Conservation (phyloP, 2,113 vertebrate species). For the Nymphicus hollandicus region DNA sequence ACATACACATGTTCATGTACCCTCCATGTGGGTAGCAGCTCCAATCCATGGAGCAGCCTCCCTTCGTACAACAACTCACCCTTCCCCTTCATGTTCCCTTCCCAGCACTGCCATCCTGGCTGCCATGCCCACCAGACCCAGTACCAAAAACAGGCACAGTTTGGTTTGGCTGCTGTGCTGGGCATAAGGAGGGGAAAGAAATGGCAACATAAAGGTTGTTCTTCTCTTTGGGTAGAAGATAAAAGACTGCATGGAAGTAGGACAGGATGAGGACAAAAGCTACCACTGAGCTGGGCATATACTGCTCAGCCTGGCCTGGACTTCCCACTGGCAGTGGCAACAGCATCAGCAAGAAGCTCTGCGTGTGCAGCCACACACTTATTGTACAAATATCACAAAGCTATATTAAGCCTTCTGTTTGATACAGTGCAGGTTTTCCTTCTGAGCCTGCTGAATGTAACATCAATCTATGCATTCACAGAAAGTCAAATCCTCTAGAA, state of each 20-base stretch:
- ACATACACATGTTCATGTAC: accelerated
- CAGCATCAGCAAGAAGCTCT: neutral
- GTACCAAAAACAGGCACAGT: neutral
- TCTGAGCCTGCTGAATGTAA: neutral
- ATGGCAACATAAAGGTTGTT: neutral
- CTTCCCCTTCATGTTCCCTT: neutral
- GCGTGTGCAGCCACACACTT: neutral
- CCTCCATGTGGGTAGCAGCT: neutral
- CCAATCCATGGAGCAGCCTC: neutral
- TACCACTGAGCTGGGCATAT: neutral
- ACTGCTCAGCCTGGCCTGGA: accelerated
- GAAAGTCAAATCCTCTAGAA: neutral
- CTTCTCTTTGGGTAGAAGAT: neutral
- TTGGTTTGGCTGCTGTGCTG: neutral
- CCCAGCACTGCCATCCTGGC: accelerated
- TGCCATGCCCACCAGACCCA: accelerated
- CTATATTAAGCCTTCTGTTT: neutral
- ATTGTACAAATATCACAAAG: neutral
- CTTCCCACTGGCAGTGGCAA: accelerated
- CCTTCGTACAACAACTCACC: neutral
- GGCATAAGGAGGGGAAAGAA: neutral
- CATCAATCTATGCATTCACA: neutral
- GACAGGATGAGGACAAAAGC: neutral
- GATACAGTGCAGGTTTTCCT: neutral
- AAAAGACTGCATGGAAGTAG: neutral